Base-by-base conservation (phyloP, 2,888 invertebrate species). In the Labia minor region DNA sequence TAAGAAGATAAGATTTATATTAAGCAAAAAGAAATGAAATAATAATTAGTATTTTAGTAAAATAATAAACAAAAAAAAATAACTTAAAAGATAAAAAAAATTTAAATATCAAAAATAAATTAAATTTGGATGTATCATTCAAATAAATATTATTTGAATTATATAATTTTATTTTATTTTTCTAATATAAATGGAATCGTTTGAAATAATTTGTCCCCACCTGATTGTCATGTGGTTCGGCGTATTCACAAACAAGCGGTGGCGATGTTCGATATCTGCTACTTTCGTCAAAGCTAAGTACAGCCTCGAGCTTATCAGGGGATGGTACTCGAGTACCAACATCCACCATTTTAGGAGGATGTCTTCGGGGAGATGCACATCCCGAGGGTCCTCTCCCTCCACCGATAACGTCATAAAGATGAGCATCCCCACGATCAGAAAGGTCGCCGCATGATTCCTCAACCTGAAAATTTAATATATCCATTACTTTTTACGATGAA, bases 381-480 rank as follows among this genome's bases (percentile, higher is more conserved):
- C 21, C 21, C 61, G 26, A 20, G 63, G 18, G 63, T 67, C 18
- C 69, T 70, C 64, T 71, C 70, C 49, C 71, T 68, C 61, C 81
- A 80, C 68, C 80, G 6, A 86, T 85, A 33, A 85, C 76, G 70
- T 86, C 86, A 71, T 86, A 86, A 69, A 87, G 81, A 73, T 86
- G 86, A 16, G 68, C 69, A 19, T 69, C 71, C 69, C 85, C 86
- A 19, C 81, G 75, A 16, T 78, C 78, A 0, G 70, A 69, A 19
- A 67, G 69, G 2, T 68, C 69, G 16, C 72, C 73, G 18, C 71
- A 71, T 11, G 69, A 49, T 49, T 49, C 49, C 14, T 49, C 66
- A n/a, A 63, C 63, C 11, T 66, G 8, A 26, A 26, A 26, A 26
- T 26, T 26, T 26, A 26, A 26, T 6, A 26, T 6, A 26, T 26